Evolutionary conservation across 1,140 invertebrate genomes (phyloP).

Genomic region (Harlomillsia oculata): DNA sequence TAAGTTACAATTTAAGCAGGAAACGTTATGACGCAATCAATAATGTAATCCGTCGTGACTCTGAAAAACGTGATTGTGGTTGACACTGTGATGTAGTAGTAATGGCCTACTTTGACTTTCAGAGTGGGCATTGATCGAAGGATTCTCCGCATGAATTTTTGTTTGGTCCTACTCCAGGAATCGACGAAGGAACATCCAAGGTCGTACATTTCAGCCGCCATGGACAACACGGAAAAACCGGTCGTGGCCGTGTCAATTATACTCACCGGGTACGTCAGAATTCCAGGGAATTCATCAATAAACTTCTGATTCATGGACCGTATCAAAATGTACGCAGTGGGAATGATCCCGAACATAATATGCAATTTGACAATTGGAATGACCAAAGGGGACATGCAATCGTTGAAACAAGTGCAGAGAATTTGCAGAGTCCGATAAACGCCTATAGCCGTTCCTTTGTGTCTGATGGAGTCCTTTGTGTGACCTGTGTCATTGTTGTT

Average conservation of each 20-base stretch:
- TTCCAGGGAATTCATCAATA: constrained; percentile 16
- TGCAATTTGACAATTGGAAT: constrained; percentile 7
- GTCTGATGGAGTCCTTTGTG: neutral
- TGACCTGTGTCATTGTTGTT: neutral
- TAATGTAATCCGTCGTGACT: neutral
- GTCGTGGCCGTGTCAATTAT: neutral
- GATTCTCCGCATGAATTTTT: constrained; percentile 5
- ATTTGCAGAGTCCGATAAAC: constrained; percentile 1
- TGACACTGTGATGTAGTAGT: constrained; percentile 5
- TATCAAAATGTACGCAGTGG: constrained; percentile 8
- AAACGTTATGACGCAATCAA: constrained; percentile 10
- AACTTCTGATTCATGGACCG: constrained; percentile 14
- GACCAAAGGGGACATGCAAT: constrained; percentile 15
- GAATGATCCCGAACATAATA: constrained; percentile 2
- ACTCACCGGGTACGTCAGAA: constrained; percentile 9
- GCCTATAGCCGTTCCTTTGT: neutral
- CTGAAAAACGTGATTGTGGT: constrained; percentile 7
- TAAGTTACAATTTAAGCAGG: no score
- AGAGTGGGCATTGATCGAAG: constrained; percentile 4
- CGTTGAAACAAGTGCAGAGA: constrained; percentile 4
- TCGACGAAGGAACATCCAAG: constrained; percentile 9
- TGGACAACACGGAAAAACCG: neutral
- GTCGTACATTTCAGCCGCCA: constrained; percentile 15
- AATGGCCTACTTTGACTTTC: constrained; percentile 3
- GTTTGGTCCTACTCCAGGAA: constrained; percentile 17